A percentile compares a stretch with the other conserved stretches of the same genome.
These are phyloP conservation scores for Lasioglossum oenotherae DNA, from an alignment of 2,888 invertebrate genomes.

Conservation along the genomic window DNA sequence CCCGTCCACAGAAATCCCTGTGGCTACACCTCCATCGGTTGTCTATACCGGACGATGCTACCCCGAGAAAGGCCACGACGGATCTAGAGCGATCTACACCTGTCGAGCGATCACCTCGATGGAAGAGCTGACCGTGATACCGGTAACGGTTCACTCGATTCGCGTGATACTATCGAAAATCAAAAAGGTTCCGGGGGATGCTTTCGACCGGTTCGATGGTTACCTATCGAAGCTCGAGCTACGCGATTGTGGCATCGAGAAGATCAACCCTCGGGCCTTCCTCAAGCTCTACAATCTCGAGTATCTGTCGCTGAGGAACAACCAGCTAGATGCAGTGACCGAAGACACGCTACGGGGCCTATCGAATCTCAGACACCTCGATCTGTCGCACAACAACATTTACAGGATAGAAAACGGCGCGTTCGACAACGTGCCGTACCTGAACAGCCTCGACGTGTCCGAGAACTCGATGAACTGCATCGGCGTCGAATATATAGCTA, in stretches of 20 bases:
- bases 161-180: constrained; percentile 70
- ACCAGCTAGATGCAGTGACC: constrained; percentile 67
- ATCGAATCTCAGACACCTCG: constrained; percentile 62
- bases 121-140: constrained; percentile 64
- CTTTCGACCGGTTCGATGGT: constrained; percentile 72
- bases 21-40: constrained; percentile 4
- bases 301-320: constrained; percentile 68
- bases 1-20: background rate
- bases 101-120: constrained; percentile 70
- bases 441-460: constrained; percentile 67
- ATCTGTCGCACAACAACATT: constrained; percentile 74
- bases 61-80: constrained; percentile 16
- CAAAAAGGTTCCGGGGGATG: constrained; percentile 58
- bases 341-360: constrained; percentile 64
- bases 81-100: constrained; percentile 42
- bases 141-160: constrained; percentile 62
- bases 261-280: constrained; percentile 71
- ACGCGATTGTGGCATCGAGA: constrained; percentile 71
- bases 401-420: constrained; percentile 69
- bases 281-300: constrained; percentile 65
- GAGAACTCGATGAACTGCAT: constrained; percentile 76
- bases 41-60: constrained; percentile 51
- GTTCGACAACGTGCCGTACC: constrained; percentile 66
- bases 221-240: constrained; percentile 71
- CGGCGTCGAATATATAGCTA: constrained; percentile 70